Percentiles rank a stretch among this genome's conserved stretches.
Conservation (phyloP, 37 sponge, comb jelly and placozoan species). For the Chondrilla cf. caribensis region DNA sequence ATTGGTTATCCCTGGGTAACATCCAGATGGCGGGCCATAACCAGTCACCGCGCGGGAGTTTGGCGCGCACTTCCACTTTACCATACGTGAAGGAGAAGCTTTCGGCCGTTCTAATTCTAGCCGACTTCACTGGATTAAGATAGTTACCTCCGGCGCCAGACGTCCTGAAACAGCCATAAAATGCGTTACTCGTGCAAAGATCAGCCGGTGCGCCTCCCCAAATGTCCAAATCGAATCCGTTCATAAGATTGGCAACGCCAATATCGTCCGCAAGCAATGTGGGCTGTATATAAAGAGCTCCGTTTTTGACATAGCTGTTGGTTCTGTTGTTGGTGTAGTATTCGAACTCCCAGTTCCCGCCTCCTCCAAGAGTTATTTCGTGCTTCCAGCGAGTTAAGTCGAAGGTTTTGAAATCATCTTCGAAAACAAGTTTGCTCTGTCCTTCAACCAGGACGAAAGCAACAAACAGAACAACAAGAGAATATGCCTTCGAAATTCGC, state of each 20-base stretch:
- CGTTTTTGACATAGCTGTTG: conserved; percentile 73
- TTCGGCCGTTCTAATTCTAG: conserved; percentile 57
- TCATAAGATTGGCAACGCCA: conserved; percentile 45
- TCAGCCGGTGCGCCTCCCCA: conserved; percentile 75
- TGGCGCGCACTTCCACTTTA: conserved; percentile 62
- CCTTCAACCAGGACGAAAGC: no score
- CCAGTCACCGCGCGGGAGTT: conserved; percentile 75
- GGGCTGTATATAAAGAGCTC: conserved; percentile 67
- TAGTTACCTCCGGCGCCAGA: conserved; percentile 70
- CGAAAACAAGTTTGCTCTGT: conserved; percentile 46
- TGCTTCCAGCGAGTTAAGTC: conserved; percentile 70
- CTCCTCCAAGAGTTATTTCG: conserved; percentile 63
- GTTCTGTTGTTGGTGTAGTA: conserved; percentile 63
- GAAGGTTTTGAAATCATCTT: conserved; percentile 62
- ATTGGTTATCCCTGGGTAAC: conserved; percentile 61
- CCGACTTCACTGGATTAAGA: conserved; percentile 76
- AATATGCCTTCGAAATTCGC: no score
- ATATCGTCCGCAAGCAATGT: conserved; percentile 66
- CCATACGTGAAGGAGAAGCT: conserved; percentile 71
- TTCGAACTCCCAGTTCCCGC: conserved; percentile 75
- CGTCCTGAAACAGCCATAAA: conserved; percentile 59
- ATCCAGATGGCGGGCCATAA: conserved; percentile 83
- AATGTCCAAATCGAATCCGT: conserved; percentile 50
- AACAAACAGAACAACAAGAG: no score
- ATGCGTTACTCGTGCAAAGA: conserved; percentile 50